A percentile compares a stretch with the other conserved stretches of the same genome.
These are phyloP conservation scores for Apogon hyalosoma DNA, from an alignment of 2,797 vertebrate genomes.

Conservation along the genomic window DNA sequence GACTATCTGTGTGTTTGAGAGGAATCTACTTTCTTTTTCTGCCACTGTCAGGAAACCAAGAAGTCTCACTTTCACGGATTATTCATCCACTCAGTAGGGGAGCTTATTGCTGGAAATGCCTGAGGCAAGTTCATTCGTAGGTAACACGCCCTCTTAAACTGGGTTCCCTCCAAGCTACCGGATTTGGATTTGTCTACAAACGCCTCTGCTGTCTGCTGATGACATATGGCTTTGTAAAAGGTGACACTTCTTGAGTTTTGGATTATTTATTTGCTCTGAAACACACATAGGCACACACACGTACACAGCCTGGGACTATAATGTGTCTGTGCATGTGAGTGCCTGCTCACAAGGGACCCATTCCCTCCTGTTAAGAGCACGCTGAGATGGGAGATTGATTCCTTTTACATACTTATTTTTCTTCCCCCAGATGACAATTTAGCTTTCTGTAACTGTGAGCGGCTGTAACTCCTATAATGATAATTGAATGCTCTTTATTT, in stretches of 20 bases:
- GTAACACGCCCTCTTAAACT: conserved; percentile 64
- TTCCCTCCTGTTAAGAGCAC: conserved; percentile 46
- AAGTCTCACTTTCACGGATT: conserved; percentile 63
- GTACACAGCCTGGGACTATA: conserved; percentile 18
- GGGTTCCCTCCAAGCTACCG: conserved; percentile 49
- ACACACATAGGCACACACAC: conserved; percentile 28
- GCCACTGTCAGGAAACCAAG: conserved; percentile 32
- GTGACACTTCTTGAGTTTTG: conserved; percentile 59
- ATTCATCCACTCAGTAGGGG: conserved; percentile 58
- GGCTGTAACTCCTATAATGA: conserved; percentile 46
- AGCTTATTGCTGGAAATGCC: conserved; percentile 63
- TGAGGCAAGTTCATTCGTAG: conserved; percentile 63
- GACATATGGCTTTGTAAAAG: conserved; percentile 71
- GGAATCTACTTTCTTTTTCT: conserved; percentile 41
- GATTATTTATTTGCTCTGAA: conserved; percentile 31
- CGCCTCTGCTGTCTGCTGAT: conserved; percentile 64
- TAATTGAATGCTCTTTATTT: conserved; percentile 48
- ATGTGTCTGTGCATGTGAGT: conserved; percentile 39
- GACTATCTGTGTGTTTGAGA: conserved; percentile 45
- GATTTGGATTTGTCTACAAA: conserved; percentile 65
- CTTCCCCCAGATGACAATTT: conserved; percentile 45
- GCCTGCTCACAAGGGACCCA: conserved; percentile 43
- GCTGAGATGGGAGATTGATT: conserved; percentile 66
- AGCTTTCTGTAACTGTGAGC: conserved; percentile 32
- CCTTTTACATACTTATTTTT: conserved; percentile 56